Conservation (phyloP, 2,113 vertebrate genomes). For the Dendropsophus ebraccatus region DNA sequence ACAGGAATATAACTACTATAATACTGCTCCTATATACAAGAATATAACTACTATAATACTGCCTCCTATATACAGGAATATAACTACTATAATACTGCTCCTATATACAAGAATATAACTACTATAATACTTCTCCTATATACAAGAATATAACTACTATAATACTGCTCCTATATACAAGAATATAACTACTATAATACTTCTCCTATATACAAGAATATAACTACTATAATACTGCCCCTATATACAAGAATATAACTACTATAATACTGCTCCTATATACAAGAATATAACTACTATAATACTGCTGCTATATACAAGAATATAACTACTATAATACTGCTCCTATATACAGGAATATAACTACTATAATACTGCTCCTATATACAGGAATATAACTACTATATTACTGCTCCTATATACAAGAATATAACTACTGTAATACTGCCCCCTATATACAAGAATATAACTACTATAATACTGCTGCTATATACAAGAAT, state of each 20-base stretch:
- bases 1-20: too few species aligned
- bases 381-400: too few species aligned
- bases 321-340: slow-evolving; percentile 12
- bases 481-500: neutral
- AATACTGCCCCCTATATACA: neutral
- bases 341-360: too few species aligned
- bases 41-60: too few species aligned
- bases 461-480: slow-evolving; percentile 15
- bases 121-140: too few species aligned
- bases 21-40: too few species aligned
- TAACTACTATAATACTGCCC: slow-evolving; percentile 1
- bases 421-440: slow-evolving; percentile 10
- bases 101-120: too few species aligned
- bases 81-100: too few species aligned
- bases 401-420: too few species aligned
- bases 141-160: neutral
- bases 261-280: neutral
- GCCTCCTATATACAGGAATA: too few species aligned
- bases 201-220: too few species aligned
- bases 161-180: neutral
- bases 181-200: slow-evolving; percentile 7
- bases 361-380: too few species aligned
- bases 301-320: neutral
- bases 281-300: slow-evolving; percentile 10
- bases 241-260: neutral